phyloP scores from a whole-genome alignment of 2,113 vertebrate species.

The Gasterosteus aculeatus region DNA sequence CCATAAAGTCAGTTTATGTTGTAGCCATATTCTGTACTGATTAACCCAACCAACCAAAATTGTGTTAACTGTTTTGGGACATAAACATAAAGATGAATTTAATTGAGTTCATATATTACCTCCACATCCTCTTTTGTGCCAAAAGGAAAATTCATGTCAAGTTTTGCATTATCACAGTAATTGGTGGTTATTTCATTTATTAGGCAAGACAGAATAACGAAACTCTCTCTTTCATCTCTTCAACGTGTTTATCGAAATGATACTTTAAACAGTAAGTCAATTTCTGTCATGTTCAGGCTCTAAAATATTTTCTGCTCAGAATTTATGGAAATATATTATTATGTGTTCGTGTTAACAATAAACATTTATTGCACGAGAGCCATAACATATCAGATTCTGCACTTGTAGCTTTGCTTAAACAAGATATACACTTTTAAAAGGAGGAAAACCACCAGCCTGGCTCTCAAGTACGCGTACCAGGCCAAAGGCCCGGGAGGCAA shows the following conservation, averaged over 20 bases:
- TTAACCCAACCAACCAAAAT: neutral
- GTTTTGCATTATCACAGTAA: neutral
- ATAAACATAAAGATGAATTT: neutral
- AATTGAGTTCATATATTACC: neutral
- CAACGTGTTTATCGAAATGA: neutral
- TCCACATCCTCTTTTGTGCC: neutral
- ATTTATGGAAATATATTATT: neutral
- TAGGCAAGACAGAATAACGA: neutral
- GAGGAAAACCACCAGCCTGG: neutral
- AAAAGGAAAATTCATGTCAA: neutral
- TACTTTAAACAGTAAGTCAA: neutral
- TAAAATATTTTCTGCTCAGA: neutral
- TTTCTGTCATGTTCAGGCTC: neutral
- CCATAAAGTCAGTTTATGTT: conserved; percentile 2
- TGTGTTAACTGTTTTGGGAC: neutral
- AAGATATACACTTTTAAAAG: neutral
- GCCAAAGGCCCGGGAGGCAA: neutral
- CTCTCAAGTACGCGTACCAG: neutral
- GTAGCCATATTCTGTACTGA: neutral
- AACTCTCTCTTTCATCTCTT: neutral
- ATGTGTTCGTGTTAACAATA: neutral
- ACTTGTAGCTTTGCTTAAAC: neutral
- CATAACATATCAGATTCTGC: neutral
- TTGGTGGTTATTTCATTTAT: neutral
- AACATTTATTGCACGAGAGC: neutral